Percentiles rank a stretch among this genome's conserved stretches.
phyloP scores from a whole-genome alignment of 1,140 invertebrate species.

The Mizuhopecten yessoensis region DNA sequence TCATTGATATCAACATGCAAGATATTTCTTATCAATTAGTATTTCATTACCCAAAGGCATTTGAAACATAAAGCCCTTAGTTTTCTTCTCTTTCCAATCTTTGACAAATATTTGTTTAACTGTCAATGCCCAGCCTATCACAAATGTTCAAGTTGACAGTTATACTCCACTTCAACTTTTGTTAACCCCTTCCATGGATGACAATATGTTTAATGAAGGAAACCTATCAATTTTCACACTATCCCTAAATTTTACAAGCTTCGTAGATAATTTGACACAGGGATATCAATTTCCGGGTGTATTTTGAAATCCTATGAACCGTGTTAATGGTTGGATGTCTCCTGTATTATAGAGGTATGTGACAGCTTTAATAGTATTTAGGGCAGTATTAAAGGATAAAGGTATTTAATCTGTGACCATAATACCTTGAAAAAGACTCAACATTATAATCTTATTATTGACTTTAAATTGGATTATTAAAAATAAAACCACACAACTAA shows the following conservation, averaged over 20 bases:
- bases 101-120: slow-evolving; percentile 7
- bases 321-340: neutral
- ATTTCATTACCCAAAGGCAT: too few relatives aligned
- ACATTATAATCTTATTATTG: slow-evolving; percentile 26
- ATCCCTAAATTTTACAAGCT: neutral
- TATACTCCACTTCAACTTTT: neutral
- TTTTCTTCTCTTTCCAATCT: neutral
- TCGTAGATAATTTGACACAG: neutral
- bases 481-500: neutral
- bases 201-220: neutral
- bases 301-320: neutral
- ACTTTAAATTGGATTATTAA: neutral
- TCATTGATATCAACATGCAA: too few relatives aligned
- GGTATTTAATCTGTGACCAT: neutral
- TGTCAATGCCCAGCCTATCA: neutral
- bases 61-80: neutral
- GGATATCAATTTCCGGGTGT: neutral
- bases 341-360: neutral
- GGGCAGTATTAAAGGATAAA: neutral
- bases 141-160: neutral
- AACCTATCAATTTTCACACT: slow-evolving; percentile 31
- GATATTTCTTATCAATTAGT: too few relatives aligned
- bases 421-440: neutral
- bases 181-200: neutral
- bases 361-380: neutral